Evolutionary conservation across 2,113 vertebrate genomes (phyloP).

Genomic region (Hemicordylus capensis): DNA sequence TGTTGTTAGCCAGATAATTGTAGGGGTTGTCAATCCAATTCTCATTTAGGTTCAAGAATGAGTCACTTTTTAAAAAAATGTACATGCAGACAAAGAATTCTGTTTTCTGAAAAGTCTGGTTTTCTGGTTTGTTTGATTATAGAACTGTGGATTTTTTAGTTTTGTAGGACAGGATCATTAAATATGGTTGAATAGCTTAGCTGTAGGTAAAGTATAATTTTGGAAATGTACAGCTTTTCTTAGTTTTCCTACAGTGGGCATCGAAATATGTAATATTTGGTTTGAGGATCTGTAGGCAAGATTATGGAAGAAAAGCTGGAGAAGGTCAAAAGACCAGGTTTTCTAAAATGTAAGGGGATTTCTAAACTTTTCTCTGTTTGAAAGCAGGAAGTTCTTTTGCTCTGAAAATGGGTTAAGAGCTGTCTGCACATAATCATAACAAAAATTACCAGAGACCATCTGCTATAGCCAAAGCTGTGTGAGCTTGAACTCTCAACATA

Average conservation of each 20-base stretch:
- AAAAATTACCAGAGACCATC: not conserved
- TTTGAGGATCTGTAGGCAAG: no score
- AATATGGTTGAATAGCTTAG: not conserved
- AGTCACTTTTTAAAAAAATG: constrained; percentile 33
- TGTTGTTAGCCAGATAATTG: constrained; percentile 57
- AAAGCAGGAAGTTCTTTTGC: no score
- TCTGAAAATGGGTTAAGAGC: not conserved
- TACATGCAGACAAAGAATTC: constrained; percentile 19
- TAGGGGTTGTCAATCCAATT: constrained; percentile 56
- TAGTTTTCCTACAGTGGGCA: no score
- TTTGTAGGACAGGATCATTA: not conserved
- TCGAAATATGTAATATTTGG: no score
- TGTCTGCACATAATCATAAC: not conserved
- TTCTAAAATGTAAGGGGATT: no score
- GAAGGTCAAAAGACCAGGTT: no score
- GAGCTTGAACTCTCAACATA: not conserved
- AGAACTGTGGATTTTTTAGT: not conserved
- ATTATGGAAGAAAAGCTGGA: no score
- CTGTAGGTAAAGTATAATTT: not conserved
- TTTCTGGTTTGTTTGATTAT: constrained; percentile 40
- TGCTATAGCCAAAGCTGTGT: not conserved
- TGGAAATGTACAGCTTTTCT: not conserved
- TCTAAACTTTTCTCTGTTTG: no score
- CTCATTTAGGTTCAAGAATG: constrained; percentile 49
- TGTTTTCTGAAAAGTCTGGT: constrained; percentile 37